Evolutionary conservation across 1,140 invertebrate species (phyloP).

Genomic region (Cydia amplana): DNA sequence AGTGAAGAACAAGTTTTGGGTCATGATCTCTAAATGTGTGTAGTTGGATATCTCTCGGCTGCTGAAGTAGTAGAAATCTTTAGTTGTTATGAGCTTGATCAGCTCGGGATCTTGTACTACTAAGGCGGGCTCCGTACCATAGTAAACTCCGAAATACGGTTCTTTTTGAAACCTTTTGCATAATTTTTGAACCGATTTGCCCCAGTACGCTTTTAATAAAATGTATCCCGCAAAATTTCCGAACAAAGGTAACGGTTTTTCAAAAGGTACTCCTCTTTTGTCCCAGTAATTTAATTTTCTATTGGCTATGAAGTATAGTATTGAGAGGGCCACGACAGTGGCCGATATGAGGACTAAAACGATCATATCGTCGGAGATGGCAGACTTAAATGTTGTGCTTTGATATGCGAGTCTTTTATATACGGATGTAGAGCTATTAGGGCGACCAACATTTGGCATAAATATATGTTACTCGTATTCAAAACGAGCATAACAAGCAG

Average conservation of each 20-base stretch:
- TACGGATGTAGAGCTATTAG: not conserved
- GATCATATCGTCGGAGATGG: not conserved
- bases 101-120: slow-evolving; percentile 73
- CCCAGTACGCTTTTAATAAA: slow-evolving; percentile 45
- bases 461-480: slow-evolving; percentile 5
- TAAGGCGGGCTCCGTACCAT: slow-evolving; percentile 64
- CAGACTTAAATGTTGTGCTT: not conserved
- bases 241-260: slow-evolving; percentile 57
- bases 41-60: slow-evolving; percentile 73
- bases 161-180: slow-evolving; percentile 53
- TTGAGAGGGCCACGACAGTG: not conserved
- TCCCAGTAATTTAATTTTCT: slow-evolving; percentile 64
- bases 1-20: slow-evolving; percentile 63
- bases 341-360: not conserved
- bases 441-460: not conserved
- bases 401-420: not conserved
- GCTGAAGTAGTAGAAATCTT: slow-evolving; percentile 78
- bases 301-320: slow-evolving; percentile 35
- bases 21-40: slow-evolving; percentile 60
- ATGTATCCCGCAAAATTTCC: slow-evolving; percentile 67
- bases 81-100: slow-evolving; percentile 73
- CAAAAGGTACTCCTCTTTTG: slow-evolving; percentile 53
- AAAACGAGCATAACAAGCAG: not conserved
- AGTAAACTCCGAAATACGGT: slow-evolving; percentile 68
- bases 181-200: slow-evolving; percentile 40